Conservation (phyloP, 92 coral and sea anemone species). For the Palythoa grandiflora region DNA sequence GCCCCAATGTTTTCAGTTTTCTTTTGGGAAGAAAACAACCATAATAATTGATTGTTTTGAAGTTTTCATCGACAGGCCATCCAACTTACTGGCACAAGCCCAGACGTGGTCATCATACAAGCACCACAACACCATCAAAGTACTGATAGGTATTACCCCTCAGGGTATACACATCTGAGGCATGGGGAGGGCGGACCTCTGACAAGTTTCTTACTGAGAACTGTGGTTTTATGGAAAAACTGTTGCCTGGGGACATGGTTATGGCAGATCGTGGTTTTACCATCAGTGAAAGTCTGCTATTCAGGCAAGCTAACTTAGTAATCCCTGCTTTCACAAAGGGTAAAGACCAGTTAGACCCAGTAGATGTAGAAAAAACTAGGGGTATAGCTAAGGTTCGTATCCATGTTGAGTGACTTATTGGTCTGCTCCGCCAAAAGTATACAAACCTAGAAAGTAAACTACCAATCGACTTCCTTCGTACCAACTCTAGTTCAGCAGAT, state of each 20-base stretch:
- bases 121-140: slow-evolving; percentile 13
- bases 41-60: background rate
- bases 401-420: slow-evolving; percentile 43
- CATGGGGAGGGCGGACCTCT: slow-evolving; percentile 28
- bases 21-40: slow-evolving; percentile 32
- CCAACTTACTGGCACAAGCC: slow-evolving; percentile 21
- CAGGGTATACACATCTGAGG: slow-evolving; percentile 16
- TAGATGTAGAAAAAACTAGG: slow-evolving; percentile 24
- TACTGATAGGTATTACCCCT: slow-evolving; percentile 27
- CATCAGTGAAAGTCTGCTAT: slow-evolving; percentile 32
- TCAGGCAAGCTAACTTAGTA: slow-evolving; percentile 48
- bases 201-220: slow-evolving; percentile 29
- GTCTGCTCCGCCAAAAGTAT: slow-evolving; percentile 38
- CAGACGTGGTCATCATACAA: slow-evolving; percentile 25
- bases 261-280: slow-evolving; percentile 45
- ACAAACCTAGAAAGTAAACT: slow-evolving; percentile 25
- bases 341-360: slow-evolving; percentile 29
- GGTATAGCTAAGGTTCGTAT: slow-evolving; percentile 34
- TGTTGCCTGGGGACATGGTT: slow-evolving; percentile 37
- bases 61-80: slow-evolving; percentile 15
- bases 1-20: slow-evolving; percentile 37
- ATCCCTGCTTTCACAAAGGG: slow-evolving; percentile 48
- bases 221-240: slow-evolving; percentile 35
- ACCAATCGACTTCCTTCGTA: slow-evolving; percentile 37
- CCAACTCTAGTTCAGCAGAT: slow-evolving; percentile 24